A percentile compares a stretch with the other conserved stretches of the same genome.
Evolutionary conservation across 2,113 vertebrate genomes (phyloP).

Genomic region (Actenoides lindsayi): DNA sequence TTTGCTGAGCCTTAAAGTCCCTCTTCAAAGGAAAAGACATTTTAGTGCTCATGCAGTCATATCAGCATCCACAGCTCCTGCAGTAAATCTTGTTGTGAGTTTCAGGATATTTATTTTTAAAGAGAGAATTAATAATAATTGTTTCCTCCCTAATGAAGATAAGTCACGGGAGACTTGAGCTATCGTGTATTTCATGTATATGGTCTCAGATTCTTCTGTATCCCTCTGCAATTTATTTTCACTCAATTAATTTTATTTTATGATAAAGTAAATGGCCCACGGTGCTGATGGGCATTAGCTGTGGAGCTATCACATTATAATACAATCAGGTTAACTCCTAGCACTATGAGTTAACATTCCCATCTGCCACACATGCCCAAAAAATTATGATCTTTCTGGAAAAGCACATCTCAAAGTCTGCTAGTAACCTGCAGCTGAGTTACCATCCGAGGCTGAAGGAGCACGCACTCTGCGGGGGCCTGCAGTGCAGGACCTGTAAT

Average conservation of each 20-base stretch:
- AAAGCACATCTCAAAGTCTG: neutral
- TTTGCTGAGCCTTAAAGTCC: neutral
- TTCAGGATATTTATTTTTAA: conserved; percentile 54
- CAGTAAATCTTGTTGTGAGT: neutral
- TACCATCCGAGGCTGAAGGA: neutral
- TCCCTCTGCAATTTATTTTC: conserved; percentile 66
- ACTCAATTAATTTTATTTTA: conserved; percentile 77
- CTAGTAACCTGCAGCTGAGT: neutral
- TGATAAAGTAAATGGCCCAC: conserved; percentile 78
- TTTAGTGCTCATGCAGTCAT: fast-evolving
- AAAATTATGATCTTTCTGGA: neutral
- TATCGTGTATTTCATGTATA: conserved; percentile 35
- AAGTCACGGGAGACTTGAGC: conserved; percentile 16
- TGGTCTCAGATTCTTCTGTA: conserved; percentile 56
- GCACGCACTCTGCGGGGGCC: fast-evolving
- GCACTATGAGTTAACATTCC: conserved; percentile 65
- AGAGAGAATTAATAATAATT: conserved; percentile 72
- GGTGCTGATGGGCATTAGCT: conserved; percentile 50
- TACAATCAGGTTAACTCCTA: conserved; percentile 69
- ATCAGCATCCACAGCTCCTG: neutral
- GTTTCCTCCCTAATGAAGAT: conserved; percentile 72
- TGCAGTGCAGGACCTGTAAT: neutral
- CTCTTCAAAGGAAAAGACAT: neutral
- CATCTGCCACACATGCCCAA: conserved; percentile 20
- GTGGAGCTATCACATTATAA: conserved; percentile 35